These are phyloP conservation scores for Okamejei kenojei DNA, from an alignment of 2,797 vertebrate genomes.

Conservation along the genomic window DNA sequence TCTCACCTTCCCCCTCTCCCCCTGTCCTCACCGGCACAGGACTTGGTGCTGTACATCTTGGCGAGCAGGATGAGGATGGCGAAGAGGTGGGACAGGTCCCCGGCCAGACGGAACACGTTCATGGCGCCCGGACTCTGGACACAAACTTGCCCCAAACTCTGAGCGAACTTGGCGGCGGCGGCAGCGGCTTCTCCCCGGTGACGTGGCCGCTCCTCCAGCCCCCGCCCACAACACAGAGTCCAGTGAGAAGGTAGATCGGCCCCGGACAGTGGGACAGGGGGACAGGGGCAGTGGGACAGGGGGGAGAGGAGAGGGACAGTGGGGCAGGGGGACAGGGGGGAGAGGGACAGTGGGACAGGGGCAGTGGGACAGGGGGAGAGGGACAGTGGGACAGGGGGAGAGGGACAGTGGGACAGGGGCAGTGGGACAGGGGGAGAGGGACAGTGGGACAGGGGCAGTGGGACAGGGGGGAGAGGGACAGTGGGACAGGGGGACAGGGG, in stretches of 20 bases:
- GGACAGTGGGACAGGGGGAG: too few species aligned
- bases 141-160: slow-evolving; percentile 45
- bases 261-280: too few species aligned
- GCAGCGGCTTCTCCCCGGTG: slow-evolving; percentile 32
- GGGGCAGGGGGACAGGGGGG: too few species aligned
- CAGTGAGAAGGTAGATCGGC: background rate
- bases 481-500: slow-evolving; percentile 49
- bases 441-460: background rate
- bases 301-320: too few species aligned
- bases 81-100: background rate
- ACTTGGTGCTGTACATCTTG: slow-evolving; percentile 39
- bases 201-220: slow-evolving; percentile 43
- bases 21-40: slow-evolving; percentile 45
- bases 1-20: slow-evolving; percentile 60
- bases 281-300: too few species aligned
- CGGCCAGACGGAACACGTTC: background rate
- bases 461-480: slow-evolving; percentile 46
- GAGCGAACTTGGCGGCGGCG: slow-evolving; percentile 43
- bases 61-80: background rate
- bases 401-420: too few species aligned
- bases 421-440: background rate
- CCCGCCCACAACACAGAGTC: too few species aligned
- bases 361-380: too few species aligned
- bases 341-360: too few species aligned
- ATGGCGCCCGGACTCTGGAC: background rate